Base-by-base conservation (phyloP, 2,888 invertebrate genomes). In the Neoscelio sp. region DNA sequence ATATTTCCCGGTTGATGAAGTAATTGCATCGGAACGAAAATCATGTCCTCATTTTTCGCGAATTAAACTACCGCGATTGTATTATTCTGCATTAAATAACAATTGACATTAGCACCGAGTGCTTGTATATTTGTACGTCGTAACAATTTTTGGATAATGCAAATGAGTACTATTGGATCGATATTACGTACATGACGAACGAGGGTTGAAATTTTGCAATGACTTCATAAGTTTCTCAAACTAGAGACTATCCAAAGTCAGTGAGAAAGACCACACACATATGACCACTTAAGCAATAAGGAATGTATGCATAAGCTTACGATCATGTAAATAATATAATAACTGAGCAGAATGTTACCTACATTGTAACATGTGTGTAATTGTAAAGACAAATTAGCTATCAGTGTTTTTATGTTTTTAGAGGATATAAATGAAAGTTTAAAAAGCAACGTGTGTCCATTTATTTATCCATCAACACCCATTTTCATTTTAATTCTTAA, bases 381-480 rank as follows among this genome's bases (percentile, higher is more conserved):
- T 40, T 75, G 75, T 75, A 75, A 50, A 52, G 58, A 64, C 8
- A 73, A 62, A 60, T 18, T 76, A 76, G 58, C 50, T 76, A 48
- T 76, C 76, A 76, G 58, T 76, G 76, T 76, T 76, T 76, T 76
- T 62, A 76, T 70, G 76, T 76, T 76, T 76, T 50, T 76, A 70
- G 76, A 76, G 64, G 7, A 70, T 76, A 76, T 76, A 76, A 76
- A 76, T 54, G 62, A 64, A 70, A 70, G 26, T 46, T 62, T 42
- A 46, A 54, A 64, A 62, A 62, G 20, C 20, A 33, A 33, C 15
- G 10, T 33, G n/a, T n/a, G 30, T 17, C 23, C 33, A 12, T 38
- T 71, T 13, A 50, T 71, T 60, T 10, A 26, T 8, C 40, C 26
- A 35, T 17, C n/a, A 2, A 4, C 3, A 42, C 5, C 5, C 5